Evolutionary conservation across 2,888 invertebrate genomes (phyloP).

Genomic region (Hartigia nigra): DNA sequence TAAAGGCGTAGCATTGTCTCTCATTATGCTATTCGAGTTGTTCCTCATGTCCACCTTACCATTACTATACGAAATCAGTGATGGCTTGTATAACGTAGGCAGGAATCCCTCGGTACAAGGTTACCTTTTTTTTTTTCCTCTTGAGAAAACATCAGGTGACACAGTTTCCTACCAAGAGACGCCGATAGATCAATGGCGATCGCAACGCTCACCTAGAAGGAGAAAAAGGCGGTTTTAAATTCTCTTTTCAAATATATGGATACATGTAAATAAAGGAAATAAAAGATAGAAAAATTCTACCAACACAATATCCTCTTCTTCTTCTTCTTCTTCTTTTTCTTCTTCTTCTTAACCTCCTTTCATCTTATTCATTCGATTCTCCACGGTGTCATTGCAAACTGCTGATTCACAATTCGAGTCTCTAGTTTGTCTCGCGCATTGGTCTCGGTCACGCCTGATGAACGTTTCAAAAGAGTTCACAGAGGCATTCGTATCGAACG

Average conservation of each 20-base stretch:
- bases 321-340: no score
- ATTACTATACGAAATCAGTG: not conserved
- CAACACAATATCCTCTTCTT: not conserved
- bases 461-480: not conserved
- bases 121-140: not conserved
- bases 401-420: not conserved
- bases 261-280: not conserved
- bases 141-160: not conserved
- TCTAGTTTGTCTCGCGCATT: not conserved
- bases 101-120: not conserved
- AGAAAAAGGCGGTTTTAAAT: not conserved
- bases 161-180: not conserved
- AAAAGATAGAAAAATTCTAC: not conserved
- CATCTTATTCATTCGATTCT: not conserved
- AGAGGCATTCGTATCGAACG: not conserved
- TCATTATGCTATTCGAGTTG: not conserved
- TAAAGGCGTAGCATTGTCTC: slow-evolving; percentile 5
- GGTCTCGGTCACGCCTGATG: not conserved
- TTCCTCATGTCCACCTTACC: slow-evolving; percentile 4
- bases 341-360: not conserved
- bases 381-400: not conserved
- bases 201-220: not conserved
- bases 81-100: not conserved
- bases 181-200: not conserved
- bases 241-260: not conserved